These are phyloP conservation scores for Achatina immaculata DNA, from an alignment of 1,140 invertebrate genomes.

Conservation along the genomic window DNA sequence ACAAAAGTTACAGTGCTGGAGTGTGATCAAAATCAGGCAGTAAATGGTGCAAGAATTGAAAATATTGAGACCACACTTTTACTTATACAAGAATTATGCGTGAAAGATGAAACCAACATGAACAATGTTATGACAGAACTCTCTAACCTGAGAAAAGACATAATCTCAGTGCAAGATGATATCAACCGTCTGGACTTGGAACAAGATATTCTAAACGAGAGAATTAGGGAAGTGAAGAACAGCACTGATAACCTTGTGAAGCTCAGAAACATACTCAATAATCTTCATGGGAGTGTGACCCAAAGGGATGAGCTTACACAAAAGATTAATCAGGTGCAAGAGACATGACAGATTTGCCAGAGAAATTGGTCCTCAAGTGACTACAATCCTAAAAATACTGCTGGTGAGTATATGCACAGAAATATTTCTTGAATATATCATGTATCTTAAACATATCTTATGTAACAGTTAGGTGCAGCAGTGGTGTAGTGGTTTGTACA, in stretches of 20 bases:
- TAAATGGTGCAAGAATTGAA: background rate
- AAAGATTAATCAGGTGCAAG: background rate
- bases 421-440: no score
- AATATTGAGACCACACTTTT: background rate
- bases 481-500: no score
- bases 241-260: background rate
- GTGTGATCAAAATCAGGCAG: background rate
- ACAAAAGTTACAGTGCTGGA: background rate
- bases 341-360: no score
- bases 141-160: background rate
- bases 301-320: background rate
- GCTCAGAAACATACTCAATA: background rate
- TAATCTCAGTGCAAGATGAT: background rate
- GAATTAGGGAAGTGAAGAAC: background rate
- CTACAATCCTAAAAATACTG: no score
- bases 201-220: background rate
- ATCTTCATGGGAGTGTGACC: background rate
- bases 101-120: background rate
- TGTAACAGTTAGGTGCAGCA: no score
- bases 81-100: background rate
- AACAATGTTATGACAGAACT: background rate
- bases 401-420: no score
- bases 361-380: no score
- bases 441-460: no score
- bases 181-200: background rate